These are phyloP conservation scores for Microcaecilia unicolor DNA, from an alignment of 2,797 vertebrate genomes.

Conservation along the genomic window DNA sequence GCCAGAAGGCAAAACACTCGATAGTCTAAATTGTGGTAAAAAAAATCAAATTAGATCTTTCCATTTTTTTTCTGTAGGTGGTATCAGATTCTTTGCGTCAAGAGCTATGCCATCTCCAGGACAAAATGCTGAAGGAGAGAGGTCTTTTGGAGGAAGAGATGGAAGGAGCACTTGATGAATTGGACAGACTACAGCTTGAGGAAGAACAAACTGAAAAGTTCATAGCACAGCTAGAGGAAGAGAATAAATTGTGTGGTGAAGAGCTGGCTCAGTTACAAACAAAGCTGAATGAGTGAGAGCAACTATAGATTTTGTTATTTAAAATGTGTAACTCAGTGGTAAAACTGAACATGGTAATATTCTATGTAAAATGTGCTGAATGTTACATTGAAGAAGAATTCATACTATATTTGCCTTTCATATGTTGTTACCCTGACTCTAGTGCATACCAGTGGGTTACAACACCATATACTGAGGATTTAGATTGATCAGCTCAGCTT, in stretches of 20 bases:
- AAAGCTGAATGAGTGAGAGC: conserved; percentile 62
- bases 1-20: too few relatives aligned
- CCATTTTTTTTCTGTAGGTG: conserved; percentile 52
- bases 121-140: conserved; percentile 49
- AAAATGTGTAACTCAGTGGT: too few relatives aligned
- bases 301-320: not conserved
- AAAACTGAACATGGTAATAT: too few relatives aligned
- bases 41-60: too few relatives aligned
- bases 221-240: conserved; percentile 51
- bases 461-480: too few relatives aligned
- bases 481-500: too few relatives aligned
- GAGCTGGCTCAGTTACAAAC: conserved; percentile 44
- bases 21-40: too few relatives aligned
- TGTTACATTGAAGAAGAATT: too few relatives aligned
- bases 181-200: conserved; percentile 64
- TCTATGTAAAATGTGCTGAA: too few relatives aligned
- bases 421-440: too few relatives aligned
- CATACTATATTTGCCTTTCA: too few relatives aligned
- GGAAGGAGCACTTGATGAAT: conserved; percentile 69
- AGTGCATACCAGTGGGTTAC: too few relatives aligned
- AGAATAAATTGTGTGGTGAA: conserved; percentile 43
- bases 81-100: conserved; percentile 55
- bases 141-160: conserved; percentile 55
- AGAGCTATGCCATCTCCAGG: conserved; percentile 56
- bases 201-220: conserved; percentile 53